Percentiles rank a stretch among this genome's conserved stretches.
phyloP scores from a whole-genome alignment of 2,888 invertebrate genomes.

The Tolmerus cingulatus region DNA sequence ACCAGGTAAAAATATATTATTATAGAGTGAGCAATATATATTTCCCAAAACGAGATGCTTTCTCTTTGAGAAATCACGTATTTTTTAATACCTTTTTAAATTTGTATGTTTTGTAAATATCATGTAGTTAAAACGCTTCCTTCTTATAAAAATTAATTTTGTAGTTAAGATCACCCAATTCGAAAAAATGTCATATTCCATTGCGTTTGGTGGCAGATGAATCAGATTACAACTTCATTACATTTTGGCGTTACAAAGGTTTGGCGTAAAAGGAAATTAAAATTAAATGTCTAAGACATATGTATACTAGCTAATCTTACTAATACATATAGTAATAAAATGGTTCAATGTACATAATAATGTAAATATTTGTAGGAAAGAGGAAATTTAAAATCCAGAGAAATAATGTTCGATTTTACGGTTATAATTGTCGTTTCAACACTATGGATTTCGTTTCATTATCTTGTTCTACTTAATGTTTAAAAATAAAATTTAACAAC shows the following conservation, averaged over 20 bases:
- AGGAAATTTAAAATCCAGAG: neutral
- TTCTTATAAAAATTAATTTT: neutral
- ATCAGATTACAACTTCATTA: neutral
- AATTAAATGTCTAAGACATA: neutral
- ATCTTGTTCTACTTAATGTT: neutral
- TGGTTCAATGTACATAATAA: neutral
- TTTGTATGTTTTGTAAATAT: constrained; percentile 6
- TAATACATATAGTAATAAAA: neutral
- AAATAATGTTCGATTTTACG: neutral
- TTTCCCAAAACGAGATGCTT: neutral
- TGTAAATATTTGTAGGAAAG: neutral
- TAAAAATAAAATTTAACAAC: neutral
- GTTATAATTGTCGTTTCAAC: neutral
- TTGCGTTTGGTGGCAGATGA: neutral
- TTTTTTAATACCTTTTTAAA: neutral
- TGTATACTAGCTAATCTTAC: neutral
- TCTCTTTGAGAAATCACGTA: neutral
- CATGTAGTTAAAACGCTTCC: neutral
- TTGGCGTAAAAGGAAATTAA: neutral
- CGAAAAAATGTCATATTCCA: neutral
- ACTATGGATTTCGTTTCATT: neutral
- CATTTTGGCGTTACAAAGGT: neutral
- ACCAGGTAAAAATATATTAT: constrained; percentile 27
- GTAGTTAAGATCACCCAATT: neutral
- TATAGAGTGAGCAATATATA: constrained; percentile 32